Evolutionary conservation across 2,888 invertebrate genomes (phyloP).

Genomic region (Embidobia sp.): DNA sequence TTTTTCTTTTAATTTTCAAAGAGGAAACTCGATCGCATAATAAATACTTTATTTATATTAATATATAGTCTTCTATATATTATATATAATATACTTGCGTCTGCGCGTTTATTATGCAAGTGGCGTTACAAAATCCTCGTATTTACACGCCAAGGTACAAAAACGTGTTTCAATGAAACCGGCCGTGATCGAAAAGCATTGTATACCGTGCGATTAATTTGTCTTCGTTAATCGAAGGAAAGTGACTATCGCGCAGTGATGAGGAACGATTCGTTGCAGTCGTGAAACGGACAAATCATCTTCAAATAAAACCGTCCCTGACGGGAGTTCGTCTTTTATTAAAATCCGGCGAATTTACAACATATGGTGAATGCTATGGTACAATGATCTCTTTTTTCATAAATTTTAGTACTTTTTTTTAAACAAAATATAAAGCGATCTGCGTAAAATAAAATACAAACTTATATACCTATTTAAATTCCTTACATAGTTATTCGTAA

Average conservation of each 20-base stretch:
- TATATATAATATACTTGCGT: background rate
- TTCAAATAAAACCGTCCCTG: background rate
- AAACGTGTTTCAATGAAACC: background rate
- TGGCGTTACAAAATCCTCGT: conserved; percentile 15
- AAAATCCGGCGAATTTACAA: too few relatives aligned
- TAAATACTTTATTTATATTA: conserved; percentile 1
- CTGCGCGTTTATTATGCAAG: conserved; percentile 8
- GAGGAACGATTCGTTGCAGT: background rate
- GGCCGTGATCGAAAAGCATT: conserved; percentile 43
- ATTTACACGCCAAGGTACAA: conserved; percentile 24
- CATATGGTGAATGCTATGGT: too few relatives aligned
- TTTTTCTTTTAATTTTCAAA: background rate
- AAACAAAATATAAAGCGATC: conserved; percentile 25
- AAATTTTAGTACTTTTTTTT: background rate
- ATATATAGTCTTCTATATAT: background rate
- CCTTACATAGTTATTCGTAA: too few relatives aligned
- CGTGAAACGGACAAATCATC: too few relatives aligned
- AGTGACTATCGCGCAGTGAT: conserved; percentile 7
- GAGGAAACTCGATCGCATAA: conserved; percentile 7
- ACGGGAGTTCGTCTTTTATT: conserved; percentile 19
- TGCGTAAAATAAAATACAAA: too few relatives aligned
- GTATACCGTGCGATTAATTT: background rate
- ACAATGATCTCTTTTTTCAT: background rate
- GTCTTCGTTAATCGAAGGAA: background rate
- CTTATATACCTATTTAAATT: too few relatives aligned